Percentiles rank a stretch among this genome's conserved stretches.
phyloP scores from a whole-genome alignment of 2,797 vertebrate species.

The Poeciliopsis presidionis region DNA sequence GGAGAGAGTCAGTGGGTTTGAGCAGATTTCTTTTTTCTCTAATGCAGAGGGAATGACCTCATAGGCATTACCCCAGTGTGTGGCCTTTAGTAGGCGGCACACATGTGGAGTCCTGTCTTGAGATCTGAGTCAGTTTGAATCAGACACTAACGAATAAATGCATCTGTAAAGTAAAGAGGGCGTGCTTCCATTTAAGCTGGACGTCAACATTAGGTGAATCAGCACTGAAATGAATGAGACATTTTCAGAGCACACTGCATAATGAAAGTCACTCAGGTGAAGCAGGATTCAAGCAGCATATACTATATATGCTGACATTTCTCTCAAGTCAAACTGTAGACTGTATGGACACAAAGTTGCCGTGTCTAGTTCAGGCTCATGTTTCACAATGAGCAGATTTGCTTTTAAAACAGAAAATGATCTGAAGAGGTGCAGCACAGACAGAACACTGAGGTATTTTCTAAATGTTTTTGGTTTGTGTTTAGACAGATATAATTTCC shows the following conservation, averaged over 20 bases:
- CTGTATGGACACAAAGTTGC: neutral
- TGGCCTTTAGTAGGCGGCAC: conserved; percentile 48
- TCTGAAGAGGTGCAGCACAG: neutral
- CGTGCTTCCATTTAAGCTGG: conserved; percentile 27
- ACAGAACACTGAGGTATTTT: neutral
- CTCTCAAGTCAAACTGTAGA: neutral
- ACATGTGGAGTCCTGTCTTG: conserved; percentile 46
- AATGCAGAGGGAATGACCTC: conserved; percentile 59
- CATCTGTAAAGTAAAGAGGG: conserved; percentile 16
- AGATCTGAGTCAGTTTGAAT: conserved; percentile 62
- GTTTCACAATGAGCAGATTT: neutral
- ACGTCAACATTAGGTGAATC: conserved; percentile 11
- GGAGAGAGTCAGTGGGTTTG: conserved; percentile 44
- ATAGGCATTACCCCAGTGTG: conserved; percentile 60
- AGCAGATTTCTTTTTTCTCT: conserved; percentile 22
- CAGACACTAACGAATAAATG: conserved; percentile 26
- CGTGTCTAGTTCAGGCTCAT: neutral
- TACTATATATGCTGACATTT: neutral
- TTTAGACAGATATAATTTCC: neutral
- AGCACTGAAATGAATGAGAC: neutral
- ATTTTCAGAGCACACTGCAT: neutral
- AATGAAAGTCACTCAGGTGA: neutral
- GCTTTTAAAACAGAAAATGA: neutral
- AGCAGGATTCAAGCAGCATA: neutral
- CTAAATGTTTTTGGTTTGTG: neutral